Evolutionary conservation across 1,140 invertebrate genomes (phyloP), one percentile per base, ranked within the genome.

Genomic region (Colletes gigas): DNA sequence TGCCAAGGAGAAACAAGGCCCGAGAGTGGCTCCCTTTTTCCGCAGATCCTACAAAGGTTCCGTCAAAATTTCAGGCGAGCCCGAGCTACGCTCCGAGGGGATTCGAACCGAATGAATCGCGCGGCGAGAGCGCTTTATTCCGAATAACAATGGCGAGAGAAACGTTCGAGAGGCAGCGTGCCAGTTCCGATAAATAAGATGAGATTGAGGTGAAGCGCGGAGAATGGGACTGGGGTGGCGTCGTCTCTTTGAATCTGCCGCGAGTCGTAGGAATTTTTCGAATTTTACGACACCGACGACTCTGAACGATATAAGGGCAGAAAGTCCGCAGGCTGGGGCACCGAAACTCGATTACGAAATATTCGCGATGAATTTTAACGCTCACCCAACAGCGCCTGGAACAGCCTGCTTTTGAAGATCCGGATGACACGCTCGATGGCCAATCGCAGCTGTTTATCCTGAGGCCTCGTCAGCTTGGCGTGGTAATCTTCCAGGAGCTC

Each of bases 401-500:
- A 99, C 73, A 99, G 96, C 85, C 98, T 95, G 84, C 98, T 99
- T 94, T 99, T 99, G 95, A 99, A 99, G 93, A 99, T 99, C 80
- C 97, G 95, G 90, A 99, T 99, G 89, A 99, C 98, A 87, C 98
- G 95, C 94, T 99, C 98, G 90, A 99, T 99, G 84, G 98, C 98
- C 83, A 98, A 96, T 87, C 98, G 95, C 65, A 99, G 95, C 89
- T 98, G 98, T 89, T 98, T 97, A 94, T 99, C 98, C 92, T 98
- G 97, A 30, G 98, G 97, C 91, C 97, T 96, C 62, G 96, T 97
- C 87, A 99, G 94, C 91, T 98, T 98, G 78, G 96, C 96, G 93
- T 99, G 98, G 94, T 99, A 99, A 93, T 99, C 98, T 94, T 99
- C 98, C 88, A 99, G 95, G 88, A 99, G 95, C 94, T 99, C 98